Conservation (phyloP, 2,797 vertebrate species). For the Scomberomorus guttatus region DNA sequence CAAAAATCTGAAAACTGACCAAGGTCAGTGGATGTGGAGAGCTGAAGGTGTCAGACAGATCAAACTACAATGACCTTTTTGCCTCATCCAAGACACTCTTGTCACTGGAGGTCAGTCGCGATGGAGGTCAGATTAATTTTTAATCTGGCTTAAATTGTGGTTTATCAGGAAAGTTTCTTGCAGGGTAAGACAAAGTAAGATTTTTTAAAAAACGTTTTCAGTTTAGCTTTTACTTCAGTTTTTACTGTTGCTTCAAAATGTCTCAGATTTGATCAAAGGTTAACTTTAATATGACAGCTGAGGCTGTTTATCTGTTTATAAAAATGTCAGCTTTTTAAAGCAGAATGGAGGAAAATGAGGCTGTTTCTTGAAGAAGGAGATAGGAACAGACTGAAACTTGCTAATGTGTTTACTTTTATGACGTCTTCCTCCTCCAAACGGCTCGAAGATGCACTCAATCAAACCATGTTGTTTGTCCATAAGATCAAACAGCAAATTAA, state of each 20-base stretch:
- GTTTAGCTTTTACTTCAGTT: neutral
- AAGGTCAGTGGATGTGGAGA: slow-evolving; percentile 50
- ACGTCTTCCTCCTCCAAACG: neutral
- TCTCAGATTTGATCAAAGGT: slow-evolving; percentile 15
- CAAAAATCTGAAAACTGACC: slow-evolving; percentile 20
- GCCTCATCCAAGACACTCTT: slow-evolving; percentile 12
- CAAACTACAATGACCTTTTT: slow-evolving; percentile 54
- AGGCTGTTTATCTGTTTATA: slow-evolving; percentile 35
- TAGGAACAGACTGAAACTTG: slow-evolving; percentile 12
- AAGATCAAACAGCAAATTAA: slow-evolving; percentile 21
- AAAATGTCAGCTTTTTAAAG: slow-evolving; percentile 29
- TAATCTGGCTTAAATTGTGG: slow-evolving; percentile 3
- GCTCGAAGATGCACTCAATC: slow-evolving; percentile 16
- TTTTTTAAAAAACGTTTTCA: neutral
- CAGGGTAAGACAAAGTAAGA: neutral
- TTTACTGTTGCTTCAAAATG: slow-evolving; percentile 9
- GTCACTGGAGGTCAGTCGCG: slow-evolving; percentile 1
- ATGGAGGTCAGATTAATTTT: slow-evolving; percentile 7
- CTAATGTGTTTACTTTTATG: slow-evolving; percentile 15
- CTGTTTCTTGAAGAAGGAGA: slow-evolving; percentile 12
- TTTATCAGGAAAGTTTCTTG: slow-evolving; percentile 11
- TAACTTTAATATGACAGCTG: slow-evolving; percentile 47
- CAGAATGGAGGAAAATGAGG: slow-evolving; percentile 15
- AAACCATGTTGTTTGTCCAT: slow-evolving; percentile 17
- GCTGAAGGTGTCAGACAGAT: slow-evolving; percentile 57